Percentiles rank a stretch among this genome's conserved stretches.
These are phyloP conservation scores for Cyprinodon variegatus DNA, from an alignment of 2,113 vertebrate species.

Conservation along the genomic window DNA sequence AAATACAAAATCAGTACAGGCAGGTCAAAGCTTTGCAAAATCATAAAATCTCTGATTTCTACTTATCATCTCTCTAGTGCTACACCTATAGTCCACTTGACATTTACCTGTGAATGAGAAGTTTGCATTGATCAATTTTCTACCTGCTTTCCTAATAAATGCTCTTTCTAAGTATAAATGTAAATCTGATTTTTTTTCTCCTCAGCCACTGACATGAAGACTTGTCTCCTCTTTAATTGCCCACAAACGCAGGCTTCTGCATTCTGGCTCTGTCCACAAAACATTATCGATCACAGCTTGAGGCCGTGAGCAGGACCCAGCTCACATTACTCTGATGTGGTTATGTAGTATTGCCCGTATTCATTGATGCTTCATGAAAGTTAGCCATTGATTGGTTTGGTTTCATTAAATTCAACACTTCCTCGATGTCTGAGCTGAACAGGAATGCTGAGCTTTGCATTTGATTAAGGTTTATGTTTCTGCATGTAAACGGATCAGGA, in stretches of 20 bases:
- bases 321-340: constrained; percentile 27
- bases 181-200: constrained; percentile 11
- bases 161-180: background rate
- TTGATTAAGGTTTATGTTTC: constrained; percentile 31
- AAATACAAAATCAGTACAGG: background rate
- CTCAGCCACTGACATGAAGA: constrained; percentile 35
- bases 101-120: constrained; percentile 19
- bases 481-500: constrained; percentile 7
- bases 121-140: constrained; percentile 25
- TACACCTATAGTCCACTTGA: background rate
- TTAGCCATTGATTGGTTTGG: constrained; percentile 46
- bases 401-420: constrained; percentile 45
- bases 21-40: background rate
- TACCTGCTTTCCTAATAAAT: background rate
- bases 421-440: background rate
- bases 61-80: background rate
- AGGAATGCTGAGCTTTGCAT: constrained; percentile 37
- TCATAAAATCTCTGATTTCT: background rate
- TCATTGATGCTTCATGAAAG: constrained; percentile 16
- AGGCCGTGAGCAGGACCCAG: constrained; percentile 21
- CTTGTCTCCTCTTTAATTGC: constrained; percentile 55
- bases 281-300: constrained; percentile 54
- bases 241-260: constrained; percentile 31
- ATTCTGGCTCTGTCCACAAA: constrained; percentile 44
- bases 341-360: constrained; percentile 12